A percentile compares a stretch with the other conserved stretches of the same genome.
phyloP scores from a whole-genome alignment of 2,113 vertebrate species.

The Casuarius casuarius region DNA sequence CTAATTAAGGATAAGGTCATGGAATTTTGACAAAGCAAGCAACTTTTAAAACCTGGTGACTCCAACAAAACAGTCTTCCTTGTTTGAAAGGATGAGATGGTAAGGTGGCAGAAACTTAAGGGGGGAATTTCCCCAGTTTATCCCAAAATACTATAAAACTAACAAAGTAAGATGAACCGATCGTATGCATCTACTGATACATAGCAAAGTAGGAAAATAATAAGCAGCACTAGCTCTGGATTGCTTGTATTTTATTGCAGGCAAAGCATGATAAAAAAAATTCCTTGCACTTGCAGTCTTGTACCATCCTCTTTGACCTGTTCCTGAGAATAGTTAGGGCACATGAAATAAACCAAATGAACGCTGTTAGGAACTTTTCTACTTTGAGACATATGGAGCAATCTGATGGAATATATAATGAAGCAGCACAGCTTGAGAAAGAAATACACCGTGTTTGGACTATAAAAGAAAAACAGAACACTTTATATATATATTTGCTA shows the following conservation, averaged over 20 bases:
- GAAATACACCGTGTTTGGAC: not conserved
- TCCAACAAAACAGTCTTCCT: not conserved
- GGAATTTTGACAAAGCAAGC: not conserved
- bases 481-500: not conserved
- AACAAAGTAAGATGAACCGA: not conserved
- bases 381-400: not conserved
- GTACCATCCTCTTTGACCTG: not conserved
- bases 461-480: not conserved
- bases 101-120: not conserved
- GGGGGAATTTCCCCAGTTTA: not conserved
- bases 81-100: not conserved
- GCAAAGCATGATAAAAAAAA: not conserved
- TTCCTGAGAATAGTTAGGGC: not conserved
- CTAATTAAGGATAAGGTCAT: not conserved
- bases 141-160: not conserved
- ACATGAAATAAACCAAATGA: not conserved
- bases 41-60: not conserved
- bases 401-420: not conserved
- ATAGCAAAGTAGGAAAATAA: not conserved
- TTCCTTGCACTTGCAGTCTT: not conserved
- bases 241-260: not conserved
- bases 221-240: not conserved
- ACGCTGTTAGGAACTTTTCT: not conserved
- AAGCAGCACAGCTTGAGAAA: not conserved
- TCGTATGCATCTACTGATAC: not conserved